Percentiles rank a stretch among this genome's conserved stretches.
phyloP scores from a whole-genome alignment of 2,797 vertebrate genomes.

The Platalea minor region DNA sequence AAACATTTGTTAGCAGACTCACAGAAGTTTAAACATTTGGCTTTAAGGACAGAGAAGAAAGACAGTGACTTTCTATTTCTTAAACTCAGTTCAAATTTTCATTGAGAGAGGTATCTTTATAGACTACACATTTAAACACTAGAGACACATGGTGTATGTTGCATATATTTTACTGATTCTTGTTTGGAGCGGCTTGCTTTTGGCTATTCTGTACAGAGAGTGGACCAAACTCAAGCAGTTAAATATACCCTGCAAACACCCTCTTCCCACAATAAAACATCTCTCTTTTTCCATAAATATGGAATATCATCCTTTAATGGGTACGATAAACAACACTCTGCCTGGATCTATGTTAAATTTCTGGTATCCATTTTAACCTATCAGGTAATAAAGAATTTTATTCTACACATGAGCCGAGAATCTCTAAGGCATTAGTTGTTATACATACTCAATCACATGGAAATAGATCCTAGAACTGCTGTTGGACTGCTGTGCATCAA shows the following conservation, averaged over 20 bases:
- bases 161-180: neutral
- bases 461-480: neutral
- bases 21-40: neutral
- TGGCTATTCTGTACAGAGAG: neutral
- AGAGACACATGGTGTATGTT: neutral
- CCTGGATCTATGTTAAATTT: neutral
- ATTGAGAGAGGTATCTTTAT: neutral
- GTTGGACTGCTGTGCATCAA: neutral
- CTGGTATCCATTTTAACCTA: neutral
- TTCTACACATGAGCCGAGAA: neutral
- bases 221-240: neutral
- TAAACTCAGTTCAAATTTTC: neutral
- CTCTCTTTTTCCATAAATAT: neutral
- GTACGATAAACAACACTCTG: neutral
- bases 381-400: neutral
- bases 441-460: neutral
- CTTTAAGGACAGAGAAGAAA: neutral
- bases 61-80: neutral
- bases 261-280: neutral
- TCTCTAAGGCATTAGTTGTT: neutral
- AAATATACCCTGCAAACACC: neutral
- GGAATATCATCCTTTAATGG: neutral
- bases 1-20: neutral
- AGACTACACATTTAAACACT: neutral
- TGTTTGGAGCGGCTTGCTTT: neutral